phyloP scores from a whole-genome alignment of 2,888 invertebrate species.

The Prenolepis imparis region DNA sequence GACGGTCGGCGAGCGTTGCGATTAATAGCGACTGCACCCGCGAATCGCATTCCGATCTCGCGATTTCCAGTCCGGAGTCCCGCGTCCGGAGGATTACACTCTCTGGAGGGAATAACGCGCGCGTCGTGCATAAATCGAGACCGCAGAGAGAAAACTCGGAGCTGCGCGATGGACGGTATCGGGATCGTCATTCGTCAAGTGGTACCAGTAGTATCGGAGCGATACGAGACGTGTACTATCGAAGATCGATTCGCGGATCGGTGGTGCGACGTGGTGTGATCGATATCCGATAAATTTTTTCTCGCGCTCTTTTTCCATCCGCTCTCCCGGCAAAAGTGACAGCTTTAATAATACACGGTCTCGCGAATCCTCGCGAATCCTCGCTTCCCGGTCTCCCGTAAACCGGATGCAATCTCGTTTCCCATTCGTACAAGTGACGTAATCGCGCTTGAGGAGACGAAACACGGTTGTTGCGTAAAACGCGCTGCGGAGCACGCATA shows the following conservation, averaged over 20 bases:
- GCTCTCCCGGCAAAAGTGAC: background rate
- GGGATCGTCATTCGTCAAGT: slow-evolving; percentile 17
- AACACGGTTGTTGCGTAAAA: slow-evolving; percentile 36
- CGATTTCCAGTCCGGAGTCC: slow-evolving; percentile 51
- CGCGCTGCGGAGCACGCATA: slow-evolving; percentile 22
- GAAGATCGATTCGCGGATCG: slow-evolving; percentile 15
- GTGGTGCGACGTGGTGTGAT: slow-evolving; percentile 31
- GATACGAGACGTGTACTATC: slow-evolving; percentile 4
- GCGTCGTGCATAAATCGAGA: slow-evolving; percentile 25
- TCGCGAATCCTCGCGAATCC: background rate
- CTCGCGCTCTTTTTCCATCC: background rate
- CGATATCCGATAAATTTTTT: slow-evolving; percentile 32
- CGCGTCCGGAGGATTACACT: slow-evolving; percentile 15
- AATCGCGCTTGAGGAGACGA: slow-evolving; percentile 43
- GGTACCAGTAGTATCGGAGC: background rate
- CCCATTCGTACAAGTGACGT: slow-evolving; percentile 59
- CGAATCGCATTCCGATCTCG: slow-evolving; percentile 72
- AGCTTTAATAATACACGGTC: slow-evolving; percentile 1
- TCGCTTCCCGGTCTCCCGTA: background rate
- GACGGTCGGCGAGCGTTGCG: slow-evolving; percentile 77
- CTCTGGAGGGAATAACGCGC: background rate
- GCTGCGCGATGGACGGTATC: slow-evolving; percentile 21
- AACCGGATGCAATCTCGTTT: slow-evolving; percentile 50
- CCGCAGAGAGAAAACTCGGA: background rate
- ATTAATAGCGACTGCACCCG: slow-evolving; percentile 76